A percentile compares a stretch with the other conserved stretches of the same genome.
Conservation (phyloP, 2,888 invertebrate genomes). For the Amiota mariae region DNA sequence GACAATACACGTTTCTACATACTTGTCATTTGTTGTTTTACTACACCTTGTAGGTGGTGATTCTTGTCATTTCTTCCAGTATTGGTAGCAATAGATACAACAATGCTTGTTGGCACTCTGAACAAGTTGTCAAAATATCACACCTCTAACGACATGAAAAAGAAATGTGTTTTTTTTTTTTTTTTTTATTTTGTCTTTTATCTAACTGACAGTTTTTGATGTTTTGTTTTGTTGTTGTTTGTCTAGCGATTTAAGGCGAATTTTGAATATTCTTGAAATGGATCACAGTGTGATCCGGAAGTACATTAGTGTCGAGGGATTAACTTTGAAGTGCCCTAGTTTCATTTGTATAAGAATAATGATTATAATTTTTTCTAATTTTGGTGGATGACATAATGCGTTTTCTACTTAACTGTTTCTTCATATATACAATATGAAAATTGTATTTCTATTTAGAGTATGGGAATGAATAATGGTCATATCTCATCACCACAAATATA, state of each 20-base stretch:
- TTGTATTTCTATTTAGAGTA: too few relatives aligned
- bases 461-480: too few relatives aligned
- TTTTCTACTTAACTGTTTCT: too few relatives aligned
- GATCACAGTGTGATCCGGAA: constrained; percentile 13
- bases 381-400: too few relatives aligned
- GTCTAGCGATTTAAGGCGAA: neutral
- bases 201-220: constrained; percentile 16
- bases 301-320: neutral
- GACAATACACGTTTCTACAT: neutral
- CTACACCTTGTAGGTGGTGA: constrained; percentile 15
- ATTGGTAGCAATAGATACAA: neutral
- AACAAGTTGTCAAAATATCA: constrained; percentile 28
- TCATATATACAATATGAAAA: too few relatives aligned
- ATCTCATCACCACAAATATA: too few relatives aligned
- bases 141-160: constrained; percentile 12
- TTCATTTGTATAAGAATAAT: too few relatives aligned
- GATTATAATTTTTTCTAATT: too few relatives aligned
- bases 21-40: neutral
- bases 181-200: neutral
- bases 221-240: neutral
- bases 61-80: neutral
- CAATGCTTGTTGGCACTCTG: neutral
- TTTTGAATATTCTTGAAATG: neutral
- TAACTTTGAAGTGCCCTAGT: neutral
- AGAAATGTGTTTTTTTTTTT: neutral